Percentiles rank a stretch among this genome's conserved stretches.
Conservation (phyloP, 2,113 vertebrate genomes). For the Tor tambroides region DNA sequence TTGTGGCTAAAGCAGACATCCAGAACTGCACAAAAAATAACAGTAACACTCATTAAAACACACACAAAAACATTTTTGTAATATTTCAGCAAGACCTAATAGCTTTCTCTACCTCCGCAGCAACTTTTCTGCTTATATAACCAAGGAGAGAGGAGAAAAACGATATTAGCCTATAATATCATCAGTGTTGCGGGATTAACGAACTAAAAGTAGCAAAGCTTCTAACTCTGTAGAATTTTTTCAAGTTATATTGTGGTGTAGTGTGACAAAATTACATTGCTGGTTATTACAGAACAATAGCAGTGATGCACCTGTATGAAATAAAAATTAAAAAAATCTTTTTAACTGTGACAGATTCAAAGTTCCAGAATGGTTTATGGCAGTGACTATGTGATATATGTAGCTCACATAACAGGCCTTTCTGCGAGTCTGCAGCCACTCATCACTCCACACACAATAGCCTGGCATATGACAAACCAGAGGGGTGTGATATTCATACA, state of each 20-base stretch:
- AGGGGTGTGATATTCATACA: constrained; percentile 31
- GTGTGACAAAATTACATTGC: not conserved
- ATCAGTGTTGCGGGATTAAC: not conserved
- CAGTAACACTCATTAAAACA: constrained; percentile 21
- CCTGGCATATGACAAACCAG: constrained; percentile 9
- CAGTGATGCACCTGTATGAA: not conserved
- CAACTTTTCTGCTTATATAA: not conserved
- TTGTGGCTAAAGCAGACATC: constrained; percentile 98
- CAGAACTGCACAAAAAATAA: constrained; percentile 84
- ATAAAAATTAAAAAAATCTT: not conserved
- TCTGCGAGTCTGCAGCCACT: not conserved
- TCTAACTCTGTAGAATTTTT: not conserved
- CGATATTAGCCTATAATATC: not conserved
- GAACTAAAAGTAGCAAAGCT: not conserved
- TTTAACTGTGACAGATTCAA: not conserved
- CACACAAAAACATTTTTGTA: not conserved
- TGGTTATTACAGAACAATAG: not conserved
- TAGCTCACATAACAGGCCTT: not conserved
- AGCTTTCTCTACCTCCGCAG: not conserved
- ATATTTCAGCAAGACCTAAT: not conserved
- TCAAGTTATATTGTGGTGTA: not conserved
- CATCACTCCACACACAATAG: not conserved
- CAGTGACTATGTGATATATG: not conserved
- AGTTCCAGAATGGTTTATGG: not conserved
- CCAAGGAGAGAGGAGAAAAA: not conserved